Conservation (phyloP, 1,140 invertebrate species). For the Drosophila bocqueti region DNA sequence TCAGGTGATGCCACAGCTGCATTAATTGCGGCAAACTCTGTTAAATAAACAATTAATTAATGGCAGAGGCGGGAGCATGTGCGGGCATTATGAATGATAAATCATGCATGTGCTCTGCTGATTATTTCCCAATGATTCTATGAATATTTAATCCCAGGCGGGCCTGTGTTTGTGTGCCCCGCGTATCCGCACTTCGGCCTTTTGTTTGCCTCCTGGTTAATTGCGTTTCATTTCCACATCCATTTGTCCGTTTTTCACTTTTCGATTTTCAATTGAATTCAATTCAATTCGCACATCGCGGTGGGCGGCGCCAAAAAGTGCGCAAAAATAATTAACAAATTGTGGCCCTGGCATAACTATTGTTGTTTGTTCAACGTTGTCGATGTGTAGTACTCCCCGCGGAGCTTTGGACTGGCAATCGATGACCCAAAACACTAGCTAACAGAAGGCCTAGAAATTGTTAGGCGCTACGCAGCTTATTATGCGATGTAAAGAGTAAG, state of each 20-base stretch:
- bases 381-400: not conserved
- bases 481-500: not conserved
- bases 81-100: slow-evolving; percentile 38
- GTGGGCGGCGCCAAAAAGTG: not conserved
- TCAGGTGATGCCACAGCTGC: slow-evolving; percentile 26
- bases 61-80: slow-evolving; percentile 10
- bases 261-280: slow-evolving; percentile 5
- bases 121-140: slow-evolving; percentile 37
- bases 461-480: not conserved
- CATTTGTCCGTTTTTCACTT: slow-evolving; percentile 4
- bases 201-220: slow-evolving; percentile 22
- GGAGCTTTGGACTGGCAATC: not conserved
- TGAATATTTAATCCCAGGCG: slow-evolving; percentile 43
- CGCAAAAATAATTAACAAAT: slow-evolving; percentile 22
- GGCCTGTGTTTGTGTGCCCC: not conserved
- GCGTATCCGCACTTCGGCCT: not conserved
- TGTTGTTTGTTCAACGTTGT: slow-evolving; percentile 1
- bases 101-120: slow-evolving; percentile 34
- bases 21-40: slow-evolving; percentile 40
- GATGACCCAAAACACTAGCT: not conserved
- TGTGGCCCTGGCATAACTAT: slow-evolving; percentile 4
- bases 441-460: not conserved
- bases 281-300: not conserved
- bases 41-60: slow-evolving; percentile 59
- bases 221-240: slow-evolving; percentile 23